Base-by-base conservation (phyloP, 1,140 invertebrate species). In the Cardiocondyla obscurior region DNA sequence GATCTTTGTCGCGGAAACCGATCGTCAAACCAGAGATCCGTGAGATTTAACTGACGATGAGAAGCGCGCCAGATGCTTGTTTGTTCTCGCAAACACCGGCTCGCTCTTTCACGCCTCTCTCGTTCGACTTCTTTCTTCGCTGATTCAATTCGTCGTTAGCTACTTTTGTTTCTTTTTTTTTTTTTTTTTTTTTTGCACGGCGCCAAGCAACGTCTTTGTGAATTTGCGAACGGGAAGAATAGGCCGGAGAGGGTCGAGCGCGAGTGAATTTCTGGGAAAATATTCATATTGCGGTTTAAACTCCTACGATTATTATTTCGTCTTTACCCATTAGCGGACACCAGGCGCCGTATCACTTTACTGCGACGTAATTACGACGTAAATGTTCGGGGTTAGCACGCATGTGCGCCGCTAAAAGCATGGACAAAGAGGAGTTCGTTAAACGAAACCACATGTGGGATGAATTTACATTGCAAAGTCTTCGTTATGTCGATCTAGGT, bases 21-120 rank as follows among this genome's bases (percentile, higher is more conserved):
- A 60, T 86, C 74, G 25, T 87, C 85, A 81, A 84, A 81, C 65
- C 81, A 79, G 51, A 85, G 79, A 81, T 84, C 58, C 81, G 81
- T 81, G 65, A 86, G 73, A 84, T 84, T 83, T 76, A 70, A 83
- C 16, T 39, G 51, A 69, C 62, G 77, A 82, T 60, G 83, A 84
- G 67, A 79, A 81, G 49, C 60, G 49, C 60, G 39, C 16, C 36
- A 51, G 51, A 12, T 36, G 30, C 10, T 16, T 42, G 51, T 67
- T 70, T 44, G 25, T 19, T 69, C 44, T n/a, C 28, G 25, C 65
- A 28, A 30, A 8, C 30, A 2, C 7, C n/a, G 10, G 19, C 14
- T 72, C 36, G 22, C n/a, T 19, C 14, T 46, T 60, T 57, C 39
- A 10, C 44, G 16, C 28, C 3, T 22, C 3, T 22, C 42, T 36